These are phyloP conservation scores for Sebastes iracundus DNA, from an alignment of 2,797 vertebrate species.

Conservation along the genomic window DNA sequence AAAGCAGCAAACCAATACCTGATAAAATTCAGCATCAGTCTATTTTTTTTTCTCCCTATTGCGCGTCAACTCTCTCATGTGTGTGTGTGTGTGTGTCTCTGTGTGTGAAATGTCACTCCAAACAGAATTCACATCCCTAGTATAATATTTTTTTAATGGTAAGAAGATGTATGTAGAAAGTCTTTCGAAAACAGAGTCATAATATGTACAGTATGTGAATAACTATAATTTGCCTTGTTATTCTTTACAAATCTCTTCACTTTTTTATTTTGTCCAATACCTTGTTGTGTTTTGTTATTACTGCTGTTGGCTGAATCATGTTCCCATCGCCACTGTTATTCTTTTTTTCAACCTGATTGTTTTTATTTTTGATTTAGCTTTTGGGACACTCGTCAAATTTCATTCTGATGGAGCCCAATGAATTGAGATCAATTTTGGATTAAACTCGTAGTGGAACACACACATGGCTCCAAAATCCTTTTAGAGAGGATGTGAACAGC, in stretches of 20 bases:
- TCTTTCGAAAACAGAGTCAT: not conserved
- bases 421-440: conserved; percentile 38
- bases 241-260: not conserved
- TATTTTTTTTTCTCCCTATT: not conserved
- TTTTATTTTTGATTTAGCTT: conserved; percentile 11
- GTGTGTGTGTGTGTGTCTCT: too few relatives aligned
- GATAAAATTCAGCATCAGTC: not conserved
- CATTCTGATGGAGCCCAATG: conserved; percentile 30
- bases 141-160: not conserved
- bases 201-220: not conserved
- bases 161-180: not conserved
- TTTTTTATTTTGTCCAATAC: not conserved
- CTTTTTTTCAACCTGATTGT: not conserved
- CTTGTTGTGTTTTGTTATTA: not conserved
- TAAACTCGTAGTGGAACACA: conserved; percentile 33
- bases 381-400: conserved; percentile 19
- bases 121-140: not conserved
- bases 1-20: not conserved
- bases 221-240: not conserved
- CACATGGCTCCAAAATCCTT: conserved; percentile 5
- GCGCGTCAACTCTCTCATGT: too few relatives aligned
- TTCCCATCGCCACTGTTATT: not conserved
- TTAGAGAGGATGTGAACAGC: too few relatives aligned
- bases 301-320: not conserved
- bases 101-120: too few relatives aligned